Percentiles rank a stretch among this genome's conserved stretches.
phyloP scores from a whole-genome alignment of 2,797 vertebrate genomes.

The Halcyon leucocephala region DNA sequence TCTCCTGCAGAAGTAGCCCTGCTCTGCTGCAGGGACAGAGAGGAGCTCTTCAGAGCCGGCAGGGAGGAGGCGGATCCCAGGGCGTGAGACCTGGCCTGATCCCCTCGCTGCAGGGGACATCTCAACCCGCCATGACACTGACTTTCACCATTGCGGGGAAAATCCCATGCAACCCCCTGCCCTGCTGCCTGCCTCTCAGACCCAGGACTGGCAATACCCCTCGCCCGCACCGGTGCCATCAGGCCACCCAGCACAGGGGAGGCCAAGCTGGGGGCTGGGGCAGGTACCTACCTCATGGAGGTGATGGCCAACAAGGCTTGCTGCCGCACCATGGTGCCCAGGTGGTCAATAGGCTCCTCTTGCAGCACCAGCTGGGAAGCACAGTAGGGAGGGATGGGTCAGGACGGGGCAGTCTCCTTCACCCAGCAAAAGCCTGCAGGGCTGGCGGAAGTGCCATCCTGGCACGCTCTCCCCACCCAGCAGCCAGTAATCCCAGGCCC shows the following conservation, averaged over 20 bases:
- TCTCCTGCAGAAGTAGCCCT: not conserved
- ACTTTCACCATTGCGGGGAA: not conserved
- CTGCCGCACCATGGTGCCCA: not conserved
- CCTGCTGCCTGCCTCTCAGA: not conserved
- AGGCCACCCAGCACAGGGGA: rapidly evolving
- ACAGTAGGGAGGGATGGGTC: not conserved
- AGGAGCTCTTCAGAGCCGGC: not conserved
- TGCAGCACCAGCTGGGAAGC: not conserved
- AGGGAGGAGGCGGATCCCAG: not conserved
- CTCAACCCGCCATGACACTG: not conserved
- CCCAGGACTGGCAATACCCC: not conserved
- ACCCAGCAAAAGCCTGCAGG: not conserved
- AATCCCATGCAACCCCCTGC: not conserved
- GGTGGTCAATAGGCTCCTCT: not conserved
- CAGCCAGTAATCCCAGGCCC: not conserved
- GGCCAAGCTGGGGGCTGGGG: not conserved
- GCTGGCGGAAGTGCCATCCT: not conserved
- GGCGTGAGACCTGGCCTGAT: not conserved
- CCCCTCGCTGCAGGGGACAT: rapidly evolving
- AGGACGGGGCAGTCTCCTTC: not conserved
- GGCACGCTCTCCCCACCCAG: not conserved
- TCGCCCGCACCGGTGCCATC: rapidly evolving
- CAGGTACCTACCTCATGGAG: not conserved
- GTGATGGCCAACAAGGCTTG: not conserved
- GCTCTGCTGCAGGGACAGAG: not conserved